Evolutionary conservation across 2,888 invertebrate genomes (phyloP), one percentile per base, ranked within the genome.

Genomic region (Spilosoma lubricipeda): DNA sequence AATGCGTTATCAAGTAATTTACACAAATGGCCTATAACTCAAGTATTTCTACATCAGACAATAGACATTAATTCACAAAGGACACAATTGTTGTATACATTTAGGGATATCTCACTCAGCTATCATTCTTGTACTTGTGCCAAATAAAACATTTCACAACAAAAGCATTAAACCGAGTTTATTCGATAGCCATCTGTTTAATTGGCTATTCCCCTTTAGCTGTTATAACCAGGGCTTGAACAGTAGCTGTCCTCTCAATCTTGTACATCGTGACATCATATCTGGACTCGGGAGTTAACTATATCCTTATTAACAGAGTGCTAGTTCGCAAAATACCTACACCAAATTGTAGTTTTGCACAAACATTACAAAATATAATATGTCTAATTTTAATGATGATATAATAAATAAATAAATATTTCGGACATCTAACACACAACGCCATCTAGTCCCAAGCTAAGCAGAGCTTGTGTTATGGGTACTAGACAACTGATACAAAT

Each of bases 191-290:
- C 30, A 52, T n/a, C 30, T 42, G 3, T n/a, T 27, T 70, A 70
- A 70, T 39, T 70, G 56, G n/a, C n/a, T 69, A 36, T 23, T 68
- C 39, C 59, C 27, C n/a, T 70, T 59, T 39, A 39, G 36, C n/a
- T 36, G 39, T 70, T n/a, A 59, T 59, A 23, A 27, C 27, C 18
- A 59, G 70, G 23, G n/a, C 36, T 52, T 3, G 33, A 48, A 36
- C 23, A 33, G 30, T 13, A 36, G 27, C n/a, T 23, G 56, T 69
- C 39, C 56, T 36, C 59, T 70, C 27, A 33, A 59, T 59, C 39
- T 59, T 70, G 9, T n/a, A 7, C 13, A 59, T 11, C 56, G 20
- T 68, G 68, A 52, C 33, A 68, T 68, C 68, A 68, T n/a, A 9
- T 15, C 68, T 52, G 52, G 23, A 18, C 23, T 68, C 4, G 68